Base-by-base conservation (phyloP, 1,140 invertebrate species). In the Procambarus virginalis region DNA sequence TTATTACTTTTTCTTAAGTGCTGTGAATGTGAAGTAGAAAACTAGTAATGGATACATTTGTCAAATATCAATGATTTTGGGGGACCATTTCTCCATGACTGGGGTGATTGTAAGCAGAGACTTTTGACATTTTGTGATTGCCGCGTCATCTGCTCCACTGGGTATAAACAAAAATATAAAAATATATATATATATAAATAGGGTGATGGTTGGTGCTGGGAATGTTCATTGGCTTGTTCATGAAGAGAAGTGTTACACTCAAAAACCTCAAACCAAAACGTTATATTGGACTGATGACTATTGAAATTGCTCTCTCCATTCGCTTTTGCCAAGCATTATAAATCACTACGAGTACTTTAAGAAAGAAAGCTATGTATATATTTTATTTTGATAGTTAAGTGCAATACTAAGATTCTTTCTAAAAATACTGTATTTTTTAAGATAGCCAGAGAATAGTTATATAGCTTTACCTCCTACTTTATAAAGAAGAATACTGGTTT, bases 311-410 rank as follows among this genome's bases (percentile, higher is more conserved):
- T 58, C 84, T 76, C 51, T 58, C 70, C 73, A 77, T 34, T 85
- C 76, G 48, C 84, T 85, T 85, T 77, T 85, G 70, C n/a, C 34
- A 83, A 83, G 81, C 81, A 83, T 70, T 68, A 58, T 46, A 83
- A 68, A 78, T 58, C 14, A 68, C 22, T 85, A 85, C 73, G 84
- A 76, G 84, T 85, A 85, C 46, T 77, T 85, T 85, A 85, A 51
- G 58, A 34, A 85, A 85, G 70, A 84, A 85, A 85, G 70, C 70
- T 49, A 85, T 85, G 73, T 85, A 85, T 85, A 77, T 77, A 77
- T 85, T n/a, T 68, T 77, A 77, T 85, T n/a, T 68, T 46, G 34
- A 83, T 83, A 85, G 70, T 85, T 77, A 85, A 76, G 84, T 85
- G 84, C 84, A 85, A 85, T 85, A 85, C 51, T 76, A 76, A 75